Conservation (phyloP, 2,113 vertebrate genomes). For the Macrotis lagotis region DNA sequence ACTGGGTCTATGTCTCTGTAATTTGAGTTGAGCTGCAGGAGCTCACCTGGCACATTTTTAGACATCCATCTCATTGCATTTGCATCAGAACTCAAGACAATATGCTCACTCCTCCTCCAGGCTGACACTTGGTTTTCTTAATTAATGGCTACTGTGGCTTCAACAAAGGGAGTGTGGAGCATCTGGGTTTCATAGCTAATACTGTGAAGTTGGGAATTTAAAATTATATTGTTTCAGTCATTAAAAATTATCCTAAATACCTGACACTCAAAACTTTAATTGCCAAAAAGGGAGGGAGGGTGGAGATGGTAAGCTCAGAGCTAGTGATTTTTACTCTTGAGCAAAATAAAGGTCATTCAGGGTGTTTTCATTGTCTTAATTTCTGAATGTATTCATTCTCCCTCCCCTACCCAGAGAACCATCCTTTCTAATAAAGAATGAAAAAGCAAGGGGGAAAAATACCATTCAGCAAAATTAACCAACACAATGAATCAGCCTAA, state of each 20-base stretch:
- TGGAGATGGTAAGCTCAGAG: background rate
- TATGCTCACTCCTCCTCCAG: background rate
- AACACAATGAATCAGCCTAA: background rate
- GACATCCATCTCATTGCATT: background rate
- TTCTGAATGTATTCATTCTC: background rate
- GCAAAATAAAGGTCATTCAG: background rate
- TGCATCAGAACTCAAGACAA: background rate
- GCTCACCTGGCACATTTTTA: constrained; percentile 34
- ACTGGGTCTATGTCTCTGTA: constrained; percentile 19
- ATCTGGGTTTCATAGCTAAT: background rate
- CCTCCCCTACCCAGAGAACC: background rate
- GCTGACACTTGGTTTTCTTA: constrained; percentile 9
- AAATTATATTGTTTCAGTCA: background rate
- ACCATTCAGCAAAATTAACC: background rate
- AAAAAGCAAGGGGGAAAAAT: background rate
- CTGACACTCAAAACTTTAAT: constrained; percentile 36
- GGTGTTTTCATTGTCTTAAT: background rate
- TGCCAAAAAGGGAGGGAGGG: background rate
- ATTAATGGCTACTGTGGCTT: background rate
- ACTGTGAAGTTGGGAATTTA: background rate
- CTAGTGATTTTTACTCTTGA: background rate
- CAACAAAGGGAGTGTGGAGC: background rate
- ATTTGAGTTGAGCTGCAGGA: background rate
- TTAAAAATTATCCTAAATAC: constrained; percentile 5
- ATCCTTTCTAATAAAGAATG: background rate